Conservation (phyloP, 92 coral and sea anemone genomes). For the Scolanthus callimorphus region DNA sequence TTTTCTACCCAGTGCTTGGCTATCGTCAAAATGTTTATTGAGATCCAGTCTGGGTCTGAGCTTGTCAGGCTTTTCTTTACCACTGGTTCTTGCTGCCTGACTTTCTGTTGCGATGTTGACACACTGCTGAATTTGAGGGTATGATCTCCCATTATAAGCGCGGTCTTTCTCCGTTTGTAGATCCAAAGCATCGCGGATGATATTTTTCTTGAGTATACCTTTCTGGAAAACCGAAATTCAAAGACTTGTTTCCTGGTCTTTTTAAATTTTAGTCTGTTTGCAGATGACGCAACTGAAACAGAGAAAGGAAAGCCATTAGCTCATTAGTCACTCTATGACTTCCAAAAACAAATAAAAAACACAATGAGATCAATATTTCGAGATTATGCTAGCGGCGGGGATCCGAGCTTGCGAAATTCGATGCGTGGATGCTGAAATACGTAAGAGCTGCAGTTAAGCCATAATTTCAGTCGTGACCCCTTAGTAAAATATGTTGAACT, state of each 20-base stretch:
- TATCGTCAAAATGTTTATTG: conserved; percentile 22
- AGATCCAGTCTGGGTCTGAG: conserved; percentile 33
- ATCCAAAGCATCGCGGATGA: conserved; percentile 51
- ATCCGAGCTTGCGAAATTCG: neutral
- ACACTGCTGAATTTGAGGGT: conserved; percentile 5
- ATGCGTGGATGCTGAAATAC: neutral
- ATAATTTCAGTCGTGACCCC: neutral
- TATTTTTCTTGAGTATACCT: conserved; percentile 15
- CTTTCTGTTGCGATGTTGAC: neutral
- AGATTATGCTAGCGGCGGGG: no score
- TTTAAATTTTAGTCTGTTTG: conserved; percentile 1
- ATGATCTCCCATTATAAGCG: conserved; percentile 7
- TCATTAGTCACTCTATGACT: no score
- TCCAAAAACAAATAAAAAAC: no score
- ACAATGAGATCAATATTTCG: no score
- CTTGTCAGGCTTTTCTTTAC: conserved; percentile 9
- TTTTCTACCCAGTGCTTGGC: conserved; percentile 40
- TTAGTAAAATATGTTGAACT: neutral
- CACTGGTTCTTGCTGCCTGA: neutral
- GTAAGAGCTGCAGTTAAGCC: neutral
- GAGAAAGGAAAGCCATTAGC: conserved; percentile 1
- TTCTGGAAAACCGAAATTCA: conserved; percentile 38
- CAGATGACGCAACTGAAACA: conserved; percentile 29
- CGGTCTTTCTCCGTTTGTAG: conserved; percentile 15
- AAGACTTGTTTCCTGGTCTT: conserved; percentile 27